A percentile compares a stretch with the other conserved stretches of the same genome.
Conservation (phyloP, 2,113 vertebrate genomes). For the Istiophorus platypterus region DNA sequence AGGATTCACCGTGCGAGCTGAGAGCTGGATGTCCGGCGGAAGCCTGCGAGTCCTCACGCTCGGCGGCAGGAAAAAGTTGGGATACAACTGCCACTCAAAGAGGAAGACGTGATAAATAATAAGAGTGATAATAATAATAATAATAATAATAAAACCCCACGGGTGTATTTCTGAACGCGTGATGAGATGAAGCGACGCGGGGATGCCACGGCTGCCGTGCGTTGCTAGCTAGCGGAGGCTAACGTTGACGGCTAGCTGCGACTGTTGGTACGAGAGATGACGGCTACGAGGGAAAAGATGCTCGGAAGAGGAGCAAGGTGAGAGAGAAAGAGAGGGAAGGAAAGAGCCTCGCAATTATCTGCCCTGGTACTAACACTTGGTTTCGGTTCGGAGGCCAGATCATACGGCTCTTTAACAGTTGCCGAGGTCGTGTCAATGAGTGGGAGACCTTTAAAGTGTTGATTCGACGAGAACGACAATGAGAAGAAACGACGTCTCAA, state of each 20-base stretch:
- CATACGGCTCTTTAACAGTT: background rate
- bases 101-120: too few species aligned
- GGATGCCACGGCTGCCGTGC: slow-evolving; percentile 5
- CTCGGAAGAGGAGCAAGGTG: slow-evolving; percentile 21
- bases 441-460: background rate
- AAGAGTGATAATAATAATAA: too few species aligned
- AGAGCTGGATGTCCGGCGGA: slow-evolving; percentile 39
- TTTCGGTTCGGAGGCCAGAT: background rate
- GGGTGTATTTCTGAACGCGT: background rate
- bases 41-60: slow-evolving; percentile 1
- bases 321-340: background rate
- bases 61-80: too few species aligned
- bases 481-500: background rate
- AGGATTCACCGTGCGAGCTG: slow-evolving; percentile 65
- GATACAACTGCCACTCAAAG: background rate
- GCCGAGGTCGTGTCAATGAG: background rate
- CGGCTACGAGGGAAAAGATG: slow-evolving; percentile 23
- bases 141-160: too few species aligned
- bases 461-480: background rate
- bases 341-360: background rate
- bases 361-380: background rate
- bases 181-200: slow-evolving; percentile 45
- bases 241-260: slow-evolving; percentile 44
- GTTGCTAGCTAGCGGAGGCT: slow-evolving; percentile 57
- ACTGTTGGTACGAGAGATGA: background rate